Evolutionary conservation across 2,888 invertebrate species (phyloP).

Genomic region (Nephrotoma appendiculata): DNA sequence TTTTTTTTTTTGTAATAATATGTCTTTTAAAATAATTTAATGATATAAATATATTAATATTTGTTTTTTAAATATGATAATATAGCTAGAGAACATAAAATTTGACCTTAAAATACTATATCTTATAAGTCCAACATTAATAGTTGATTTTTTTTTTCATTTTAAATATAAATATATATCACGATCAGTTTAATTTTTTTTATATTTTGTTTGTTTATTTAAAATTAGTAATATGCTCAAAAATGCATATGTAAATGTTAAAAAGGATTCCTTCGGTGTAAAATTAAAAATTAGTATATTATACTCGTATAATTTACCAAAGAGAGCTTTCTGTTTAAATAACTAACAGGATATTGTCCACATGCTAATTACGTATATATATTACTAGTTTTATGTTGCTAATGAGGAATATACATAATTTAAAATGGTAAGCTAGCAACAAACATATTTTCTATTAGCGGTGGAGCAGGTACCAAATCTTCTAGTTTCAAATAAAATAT

Average conservation of each 20-base stretch:
- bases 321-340: background rate
- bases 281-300: background rate
- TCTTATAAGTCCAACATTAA: background rate
- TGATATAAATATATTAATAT: background rate
- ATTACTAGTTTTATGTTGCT: background rate
- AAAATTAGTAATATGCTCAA: background rate
- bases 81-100: background rate
- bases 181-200: background rate
- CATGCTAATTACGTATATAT: background rate
- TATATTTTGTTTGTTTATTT: background rate
- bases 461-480: constrained; percentile 81
- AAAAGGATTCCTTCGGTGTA: background rate
- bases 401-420: constrained; percentile 14
- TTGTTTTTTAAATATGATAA: background rate
- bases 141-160: background rate
- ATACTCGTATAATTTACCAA: background rate
- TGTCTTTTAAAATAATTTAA: background rate
- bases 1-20: background rate
- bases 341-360: background rate
- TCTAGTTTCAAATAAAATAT: constrained; percentile 90
- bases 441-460: constrained; percentile 90
- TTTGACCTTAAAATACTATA: background rate
- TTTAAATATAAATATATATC: background rate
- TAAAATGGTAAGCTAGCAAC: constrained; percentile 89
- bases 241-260: background rate